Evolutionary conservation across 1,140 invertebrate genomes (phyloP).

Genomic region (Euwallacea fornicatus): DNA sequence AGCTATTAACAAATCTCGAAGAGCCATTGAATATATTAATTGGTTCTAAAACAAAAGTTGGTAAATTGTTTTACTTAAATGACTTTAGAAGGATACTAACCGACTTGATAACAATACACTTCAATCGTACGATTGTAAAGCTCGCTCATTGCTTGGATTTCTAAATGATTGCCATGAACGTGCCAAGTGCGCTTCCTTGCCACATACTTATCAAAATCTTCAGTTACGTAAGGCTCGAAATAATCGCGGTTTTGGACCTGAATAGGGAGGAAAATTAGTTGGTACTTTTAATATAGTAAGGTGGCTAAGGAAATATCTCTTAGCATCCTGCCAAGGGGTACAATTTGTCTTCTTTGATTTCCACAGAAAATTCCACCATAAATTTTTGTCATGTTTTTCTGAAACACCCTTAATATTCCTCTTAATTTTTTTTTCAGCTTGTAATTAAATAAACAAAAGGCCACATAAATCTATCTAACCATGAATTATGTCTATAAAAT

Average conservation of each 20-base stretch:
- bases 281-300: no score
- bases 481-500: no score
- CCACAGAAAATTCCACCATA: no score
- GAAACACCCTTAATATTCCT: no score
- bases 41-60: conserved; percentile 65
- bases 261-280: conserved; percentile 30
- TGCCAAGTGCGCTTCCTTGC: conserved; percentile 75
- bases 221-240: conserved; percentile 91
- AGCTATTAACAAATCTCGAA: conserved; percentile 61
- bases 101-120: conserved; percentile 85
- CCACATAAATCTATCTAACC: no score
- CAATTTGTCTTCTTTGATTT: no score
- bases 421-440: no score
- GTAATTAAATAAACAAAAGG: no score
- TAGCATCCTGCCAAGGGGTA: no score
- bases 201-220: conserved; percentile 88
- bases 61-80: conserved; percentile 21
- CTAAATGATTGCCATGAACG: conserved; percentile 92
- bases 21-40: conserved; percentile 88
- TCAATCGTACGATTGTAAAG: conserved; percentile 92
- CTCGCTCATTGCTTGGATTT: conserved; percentile 93
- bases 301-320: no score
- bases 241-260: conserved; percentile 84
- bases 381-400: no score
- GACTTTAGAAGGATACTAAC: conserved; percentile 54